These are phyloP conservation scores for Helicoverpa zea DNA, from an alignment of 1,140 invertebrate species.

Conservation along the genomic window DNA sequence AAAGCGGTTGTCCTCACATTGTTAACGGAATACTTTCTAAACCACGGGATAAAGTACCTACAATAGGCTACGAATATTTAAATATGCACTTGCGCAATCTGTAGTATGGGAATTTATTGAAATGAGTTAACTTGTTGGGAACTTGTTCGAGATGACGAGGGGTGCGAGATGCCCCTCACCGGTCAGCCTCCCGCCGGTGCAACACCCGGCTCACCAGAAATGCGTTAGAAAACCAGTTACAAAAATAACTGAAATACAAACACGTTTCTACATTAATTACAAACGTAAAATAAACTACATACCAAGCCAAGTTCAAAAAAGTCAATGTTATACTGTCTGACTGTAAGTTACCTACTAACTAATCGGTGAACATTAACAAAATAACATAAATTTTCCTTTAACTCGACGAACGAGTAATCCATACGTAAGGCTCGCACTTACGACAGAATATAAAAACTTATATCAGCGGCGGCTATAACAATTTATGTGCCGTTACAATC, in stretches of 20 bases:
- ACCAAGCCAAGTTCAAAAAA: conserved; percentile 23
- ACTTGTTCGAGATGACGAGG: conserved; percentile 63
- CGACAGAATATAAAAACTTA: conserved; percentile 39
- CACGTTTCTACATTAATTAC: background rate
- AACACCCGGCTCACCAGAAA: background rate
- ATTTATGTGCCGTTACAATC: conserved; percentile 64
- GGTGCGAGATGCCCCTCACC: conserved; percentile 49
- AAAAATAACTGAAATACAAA: background rate
- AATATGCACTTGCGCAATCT: conserved; percentile 58
- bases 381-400: conserved; percentile 6
- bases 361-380: conserved; percentile 18
- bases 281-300: conserved; percentile 22
- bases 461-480: conserved; percentile 44
- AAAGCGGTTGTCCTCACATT: conserved; percentile 6
- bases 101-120: conserved; percentile 73
- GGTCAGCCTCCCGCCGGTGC: conserved; percentile 6
- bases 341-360: background rate
- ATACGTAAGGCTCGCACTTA: background rate
- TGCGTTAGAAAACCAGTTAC: background rate
- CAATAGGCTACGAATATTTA: conserved; percentile 52
- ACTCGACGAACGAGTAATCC: conserved; percentile 2
- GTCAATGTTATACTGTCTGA: conserved; percentile 5
- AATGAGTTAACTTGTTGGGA: conserved; percentile 77
- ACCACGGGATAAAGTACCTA: conserved; percentile 22
- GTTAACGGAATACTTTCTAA: conserved; percentile 35